phyloP scores from a whole-genome alignment of 2,797 vertebrate species.

The Psittacula echo region DNA sequence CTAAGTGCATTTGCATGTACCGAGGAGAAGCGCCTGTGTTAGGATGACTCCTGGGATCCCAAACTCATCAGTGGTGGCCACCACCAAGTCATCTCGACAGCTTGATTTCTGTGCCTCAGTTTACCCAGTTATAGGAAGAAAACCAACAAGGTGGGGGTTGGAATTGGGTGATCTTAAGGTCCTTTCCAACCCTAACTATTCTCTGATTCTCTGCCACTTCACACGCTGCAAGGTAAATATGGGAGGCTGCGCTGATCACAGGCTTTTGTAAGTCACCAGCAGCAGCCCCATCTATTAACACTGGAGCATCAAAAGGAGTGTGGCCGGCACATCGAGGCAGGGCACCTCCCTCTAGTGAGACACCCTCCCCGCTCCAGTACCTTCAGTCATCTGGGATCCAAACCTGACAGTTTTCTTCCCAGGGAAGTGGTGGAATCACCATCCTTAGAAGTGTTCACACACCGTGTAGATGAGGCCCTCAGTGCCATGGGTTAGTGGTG shows the following conservation, averaged over 20 bases:
- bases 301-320: background rate
- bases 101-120: background rate
- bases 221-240: background rate
- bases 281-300: background rate
- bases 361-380: background rate
- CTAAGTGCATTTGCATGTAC: background rate
- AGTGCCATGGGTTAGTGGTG: background rate
- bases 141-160: background rate
- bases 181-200: background rate
- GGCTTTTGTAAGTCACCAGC: background rate
- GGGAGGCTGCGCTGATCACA: background rate
- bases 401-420: background rate
- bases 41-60: background rate
- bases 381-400: background rate
- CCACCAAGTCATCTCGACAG: background rate
- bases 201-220: background rate
- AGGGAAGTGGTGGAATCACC: background rate
- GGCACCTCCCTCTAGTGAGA: background rate
- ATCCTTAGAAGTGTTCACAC: background rate
- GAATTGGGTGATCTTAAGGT: too few species aligned
- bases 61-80: background rate
- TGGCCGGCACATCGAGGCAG: background rate
- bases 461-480: background rate
- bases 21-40: accelerated
- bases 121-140: background rate